Percentiles rank a stretch among this genome's conserved stretches.
Conservation (phyloP, 2,113 vertebrate genomes). For the Colaptes auratus region DNA sequence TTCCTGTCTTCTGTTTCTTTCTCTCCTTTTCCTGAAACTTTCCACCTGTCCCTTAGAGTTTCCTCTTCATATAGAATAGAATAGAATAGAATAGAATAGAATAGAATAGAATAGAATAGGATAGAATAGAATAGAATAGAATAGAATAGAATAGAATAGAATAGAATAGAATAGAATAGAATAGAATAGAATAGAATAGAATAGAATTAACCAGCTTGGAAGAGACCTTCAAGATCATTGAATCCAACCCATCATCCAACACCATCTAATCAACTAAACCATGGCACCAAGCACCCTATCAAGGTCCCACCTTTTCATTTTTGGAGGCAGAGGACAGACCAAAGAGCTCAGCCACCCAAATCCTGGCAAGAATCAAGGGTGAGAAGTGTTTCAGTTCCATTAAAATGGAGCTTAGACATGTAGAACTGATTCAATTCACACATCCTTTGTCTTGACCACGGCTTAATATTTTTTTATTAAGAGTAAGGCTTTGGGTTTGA, state of each 20-base stretch:
- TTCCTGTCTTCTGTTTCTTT: neutral
- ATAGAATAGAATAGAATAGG: too few relatives aligned
- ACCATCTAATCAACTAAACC: too few relatives aligned
- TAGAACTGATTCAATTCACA: neutral
- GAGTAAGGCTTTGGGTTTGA: neutral
- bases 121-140: too few relatives aligned
- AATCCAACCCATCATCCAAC: too few relatives aligned
- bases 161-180: too few relatives aligned
- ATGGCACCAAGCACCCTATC: too few relatives aligned
- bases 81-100: too few relatives aligned
- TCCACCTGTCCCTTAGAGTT: neutral
- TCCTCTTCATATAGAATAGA: neutral
- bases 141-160: too few relatives aligned
- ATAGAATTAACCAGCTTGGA: too few relatives aligned
- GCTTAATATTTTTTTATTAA: neutral
- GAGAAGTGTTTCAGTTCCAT: neutral
- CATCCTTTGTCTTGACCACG: neutral
- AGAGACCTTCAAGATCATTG: too few relatives aligned
- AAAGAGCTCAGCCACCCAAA: neutral
- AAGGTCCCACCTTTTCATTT: neutral
- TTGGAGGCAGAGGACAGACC: neutral
- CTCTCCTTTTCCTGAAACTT: neutral
- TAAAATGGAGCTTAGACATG: neutral
- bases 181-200: too few relatives aligned
- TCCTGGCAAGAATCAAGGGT: neutral